These are phyloP conservation scores for Poecilia wingei DNA, from an alignment of 2,797 vertebrate genomes.

Conservation along the genomic window DNA sequence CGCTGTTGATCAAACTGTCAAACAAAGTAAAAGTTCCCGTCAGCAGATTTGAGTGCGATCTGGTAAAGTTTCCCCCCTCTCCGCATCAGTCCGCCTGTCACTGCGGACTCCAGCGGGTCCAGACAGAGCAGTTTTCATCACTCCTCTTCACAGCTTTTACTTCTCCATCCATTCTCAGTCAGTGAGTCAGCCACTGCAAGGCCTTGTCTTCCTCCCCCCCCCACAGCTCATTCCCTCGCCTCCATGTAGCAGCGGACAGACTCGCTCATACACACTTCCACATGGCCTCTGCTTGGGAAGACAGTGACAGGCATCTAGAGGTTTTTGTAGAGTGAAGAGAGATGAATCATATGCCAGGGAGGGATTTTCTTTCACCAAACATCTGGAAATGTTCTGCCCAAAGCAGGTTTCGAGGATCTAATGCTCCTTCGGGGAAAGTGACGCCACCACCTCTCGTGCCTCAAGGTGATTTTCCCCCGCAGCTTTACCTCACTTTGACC, in stretches of 20 bases:
- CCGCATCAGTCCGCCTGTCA: constrained; percentile 4
- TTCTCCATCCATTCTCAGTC: constrained; percentile 31
- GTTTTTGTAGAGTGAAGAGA: constrained; percentile 8
- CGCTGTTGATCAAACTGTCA: background rate
- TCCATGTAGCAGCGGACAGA: constrained; percentile 16
- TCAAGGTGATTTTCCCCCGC: constrained; percentile 66
- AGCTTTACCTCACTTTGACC: constrained; percentile 60
- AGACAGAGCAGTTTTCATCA: constrained; percentile 20
- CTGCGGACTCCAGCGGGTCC: constrained; percentile 2
- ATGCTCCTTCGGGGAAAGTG: constrained; percentile 28
- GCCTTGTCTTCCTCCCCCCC: constrained; percentile 10
- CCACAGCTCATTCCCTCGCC: too few relatives aligned
- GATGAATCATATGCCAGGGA: constrained; percentile 3
- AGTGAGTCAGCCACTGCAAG: constrained; percentile 32
- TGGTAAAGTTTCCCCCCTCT: constrained; percentile 1
- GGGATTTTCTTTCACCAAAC: constrained; percentile 29
- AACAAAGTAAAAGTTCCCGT: background rate
- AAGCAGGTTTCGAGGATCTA: constrained; percentile 15
- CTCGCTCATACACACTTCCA: constrained; percentile 31
- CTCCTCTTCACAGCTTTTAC: constrained; percentile 11
- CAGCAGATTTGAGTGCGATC: background rate
- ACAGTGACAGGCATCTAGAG: constrained; percentile 20
- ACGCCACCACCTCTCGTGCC: constrained; percentile 31
- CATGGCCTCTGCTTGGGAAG: constrained; percentile 16
- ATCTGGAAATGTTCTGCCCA: constrained; percentile 45